Percentiles rank a stretch among this genome's conserved stretches.
Evolutionary conservation across 1,140 invertebrate species (phyloP).

Genomic region (Drosophila rhopaloa): DNA sequence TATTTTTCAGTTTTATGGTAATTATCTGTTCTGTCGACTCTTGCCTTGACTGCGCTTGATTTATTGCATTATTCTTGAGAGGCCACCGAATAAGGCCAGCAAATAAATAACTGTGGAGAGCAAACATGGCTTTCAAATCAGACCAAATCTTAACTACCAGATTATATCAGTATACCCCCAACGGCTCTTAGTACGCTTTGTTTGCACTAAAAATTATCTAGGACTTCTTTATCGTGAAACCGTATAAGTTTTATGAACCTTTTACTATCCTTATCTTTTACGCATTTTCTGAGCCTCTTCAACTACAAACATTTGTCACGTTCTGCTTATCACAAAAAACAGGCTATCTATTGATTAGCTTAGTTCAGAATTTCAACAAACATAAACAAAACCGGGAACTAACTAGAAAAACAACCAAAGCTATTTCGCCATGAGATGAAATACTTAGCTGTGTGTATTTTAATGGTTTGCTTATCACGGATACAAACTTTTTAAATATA

Average conservation of each 20-base stretch:
- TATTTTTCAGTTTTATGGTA: slow-evolving; percentile 52
- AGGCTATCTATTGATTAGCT: slow-evolving; percentile 19
- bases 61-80: slow-evolving; percentile 50
- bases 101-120: slow-evolving; percentile 16
- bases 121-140: slow-evolving; percentile 3
- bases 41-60: slow-evolving; percentile 54
- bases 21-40: slow-evolving; percentile 57
- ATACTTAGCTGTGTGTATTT: neutral
- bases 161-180: slow-evolving; percentile 1
- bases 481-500: no score
- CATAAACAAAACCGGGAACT: slow-evolving; percentile 26
- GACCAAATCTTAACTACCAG: neutral
- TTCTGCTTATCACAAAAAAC: slow-evolving; percentile 25
- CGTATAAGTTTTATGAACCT: slow-evolving; percentile 1
- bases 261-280: slow-evolving; percentile 16
- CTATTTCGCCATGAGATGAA: slow-evolving; percentile 40
- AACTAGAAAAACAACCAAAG: slow-evolving; percentile 1
- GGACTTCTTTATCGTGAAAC: neutral
- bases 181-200: neutral
- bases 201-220: neutral
- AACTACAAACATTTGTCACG: slow-evolving; percentile 22
- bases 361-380: slow-evolving; percentile 11
- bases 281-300: slow-evolving; percentile 35
- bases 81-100: slow-evolving; percentile 33
- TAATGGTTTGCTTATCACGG: no score